Evolutionary conservation across 2,888 invertebrate genomes (phyloP).

Genomic region (Apodemia mormo): DNA sequence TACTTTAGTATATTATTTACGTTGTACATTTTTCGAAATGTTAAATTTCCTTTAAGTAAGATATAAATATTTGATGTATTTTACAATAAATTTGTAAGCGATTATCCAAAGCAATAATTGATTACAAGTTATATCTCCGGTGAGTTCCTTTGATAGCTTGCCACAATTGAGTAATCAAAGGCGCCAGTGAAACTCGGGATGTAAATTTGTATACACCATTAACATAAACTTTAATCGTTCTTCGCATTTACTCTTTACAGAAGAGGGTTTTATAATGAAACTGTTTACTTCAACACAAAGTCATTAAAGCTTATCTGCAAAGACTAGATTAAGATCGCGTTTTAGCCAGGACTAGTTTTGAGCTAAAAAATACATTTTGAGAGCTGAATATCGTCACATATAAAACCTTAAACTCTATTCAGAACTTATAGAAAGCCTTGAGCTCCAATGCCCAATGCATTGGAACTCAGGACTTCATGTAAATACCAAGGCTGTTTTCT

Average conservation of each 20-base stretch:
- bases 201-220: constrained; percentile 7
- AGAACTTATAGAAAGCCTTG: too few relatives aligned
- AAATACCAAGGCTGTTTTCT: too few relatives aligned
- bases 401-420: too few relatives aligned
- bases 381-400: too few relatives aligned
- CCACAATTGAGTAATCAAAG: constrained; percentile 24
- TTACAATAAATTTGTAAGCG: not conserved
- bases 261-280: constrained; percentile 22
- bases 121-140: not conserved
- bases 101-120: constrained; percentile 1
- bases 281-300: not conserved
- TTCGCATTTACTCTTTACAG: not conserved
- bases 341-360: not conserved
- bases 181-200: not conserved
- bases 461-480: too few relatives aligned
- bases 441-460: too few relatives aligned
- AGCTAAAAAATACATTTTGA: too few relatives aligned
- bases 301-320: not conserved
- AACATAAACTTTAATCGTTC: constrained; percentile 23
- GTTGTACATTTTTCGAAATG: not conserved
- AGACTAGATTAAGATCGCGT: not conserved
- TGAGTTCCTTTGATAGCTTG: constrained; percentile 18
- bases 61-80: not conserved
- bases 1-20: not conserved
- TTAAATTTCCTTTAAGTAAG: not conserved